phyloP scores from a whole-genome alignment of 2,113 vertebrate species.

The Calonectris borealis region DNA sequence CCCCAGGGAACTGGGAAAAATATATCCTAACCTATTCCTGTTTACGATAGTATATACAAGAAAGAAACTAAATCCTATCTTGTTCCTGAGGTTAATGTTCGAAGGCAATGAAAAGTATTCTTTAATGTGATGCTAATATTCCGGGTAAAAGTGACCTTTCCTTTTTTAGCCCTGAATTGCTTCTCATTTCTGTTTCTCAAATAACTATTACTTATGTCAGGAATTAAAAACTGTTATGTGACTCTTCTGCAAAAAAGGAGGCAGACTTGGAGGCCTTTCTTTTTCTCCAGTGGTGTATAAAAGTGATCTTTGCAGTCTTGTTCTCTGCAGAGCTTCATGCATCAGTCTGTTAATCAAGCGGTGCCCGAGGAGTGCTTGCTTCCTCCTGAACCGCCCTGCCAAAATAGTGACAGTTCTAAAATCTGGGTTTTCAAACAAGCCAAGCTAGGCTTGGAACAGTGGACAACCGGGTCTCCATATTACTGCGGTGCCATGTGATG shows the following conservation, averaged over 20 bases:
- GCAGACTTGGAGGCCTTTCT: background rate
- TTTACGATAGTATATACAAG: background rate
- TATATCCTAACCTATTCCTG: background rate
- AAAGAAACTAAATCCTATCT: background rate
- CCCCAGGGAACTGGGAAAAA: background rate
- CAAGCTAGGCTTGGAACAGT: background rate
- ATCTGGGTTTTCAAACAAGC: background rate
- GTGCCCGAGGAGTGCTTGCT: rapidly evolving
- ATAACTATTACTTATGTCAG: background rate
- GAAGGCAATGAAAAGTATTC: background rate
- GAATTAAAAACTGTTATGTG: background rate
- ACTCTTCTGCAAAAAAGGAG: background rate
- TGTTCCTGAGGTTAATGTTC: background rate
- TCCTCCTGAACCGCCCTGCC: background rate
- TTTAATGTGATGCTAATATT: background rate
- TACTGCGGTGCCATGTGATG: background rate
- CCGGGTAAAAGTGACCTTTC: background rate
- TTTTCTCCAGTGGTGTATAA: background rate
- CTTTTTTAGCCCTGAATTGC: background rate
- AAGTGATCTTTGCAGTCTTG: background rate
- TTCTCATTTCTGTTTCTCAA: background rate
- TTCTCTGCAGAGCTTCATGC: background rate
- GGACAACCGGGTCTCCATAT: background rate
- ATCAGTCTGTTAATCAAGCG: background rate
- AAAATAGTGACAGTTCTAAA: background rate